Percentiles rank a stretch among this genome's conserved stretches.
Evolutionary conservation across 1,140 invertebrate species (phyloP).

Genomic region (Drosophila nigromelanica): DNA sequence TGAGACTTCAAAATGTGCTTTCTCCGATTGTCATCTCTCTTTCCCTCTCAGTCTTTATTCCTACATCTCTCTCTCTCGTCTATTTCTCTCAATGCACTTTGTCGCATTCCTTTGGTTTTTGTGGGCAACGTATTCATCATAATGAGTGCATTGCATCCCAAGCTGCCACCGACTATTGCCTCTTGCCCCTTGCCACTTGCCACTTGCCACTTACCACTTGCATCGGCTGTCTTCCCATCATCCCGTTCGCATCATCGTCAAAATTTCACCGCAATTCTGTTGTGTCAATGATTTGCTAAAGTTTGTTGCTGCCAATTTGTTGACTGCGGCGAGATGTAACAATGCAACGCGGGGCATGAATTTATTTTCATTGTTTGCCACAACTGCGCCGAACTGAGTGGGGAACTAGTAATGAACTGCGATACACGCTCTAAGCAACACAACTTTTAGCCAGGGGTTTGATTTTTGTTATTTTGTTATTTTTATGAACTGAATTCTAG

Average conservation of each 20-base stretch:
- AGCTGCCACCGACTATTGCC: slow-evolving; percentile 14
- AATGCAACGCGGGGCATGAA: slow-evolving; percentile 1
- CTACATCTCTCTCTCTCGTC: background rate
- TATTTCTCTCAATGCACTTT: slow-evolving; percentile 43
- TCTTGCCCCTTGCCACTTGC: slow-evolving; percentile 10
- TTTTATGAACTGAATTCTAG: slow-evolving; percentile 5
- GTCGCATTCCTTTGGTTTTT: slow-evolving; percentile 70
- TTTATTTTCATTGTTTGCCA: slow-evolving; percentile 30
- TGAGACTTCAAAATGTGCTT: slow-evolving; percentile 13
- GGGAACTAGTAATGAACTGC: slow-evolving; percentile 11
- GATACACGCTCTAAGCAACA: background rate
- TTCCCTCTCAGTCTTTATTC: background rate
- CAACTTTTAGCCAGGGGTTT: background rate
- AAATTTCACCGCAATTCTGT: slow-evolving; percentile 49
- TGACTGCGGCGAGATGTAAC: slow-evolving; percentile 4
- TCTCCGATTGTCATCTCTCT: background rate
- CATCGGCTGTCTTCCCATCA: background rate
- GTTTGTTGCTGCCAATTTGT: slow-evolving; percentile 33
- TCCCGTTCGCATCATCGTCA: slow-evolving; percentile 17
- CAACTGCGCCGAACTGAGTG: background rate
- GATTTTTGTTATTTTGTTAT: background rate
- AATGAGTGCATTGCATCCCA: slow-evolving; percentile 53
- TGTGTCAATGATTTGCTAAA: slow-evolving; percentile 28
- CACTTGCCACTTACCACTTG: slow-evolving; percentile 19
- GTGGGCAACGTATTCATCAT: slow-evolving; percentile 51